Base-by-base conservation (phyloP, 2,797 vertebrate genomes). In the Miichthys miiuy region DNA sequence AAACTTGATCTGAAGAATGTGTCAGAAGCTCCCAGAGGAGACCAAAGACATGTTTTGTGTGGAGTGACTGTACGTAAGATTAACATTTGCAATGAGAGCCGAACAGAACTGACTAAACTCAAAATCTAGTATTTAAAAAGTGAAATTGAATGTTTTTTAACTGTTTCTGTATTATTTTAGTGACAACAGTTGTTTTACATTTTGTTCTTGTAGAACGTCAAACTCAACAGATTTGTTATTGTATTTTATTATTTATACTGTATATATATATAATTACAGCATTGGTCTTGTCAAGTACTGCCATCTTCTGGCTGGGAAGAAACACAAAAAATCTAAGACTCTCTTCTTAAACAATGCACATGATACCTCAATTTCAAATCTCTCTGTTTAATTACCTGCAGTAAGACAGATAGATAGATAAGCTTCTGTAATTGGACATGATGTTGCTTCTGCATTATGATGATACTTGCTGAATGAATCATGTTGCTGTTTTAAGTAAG, bases 231-330 rank as follows among this genome's bases (percentile, higher is more conserved):
- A 72, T 46, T 41, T 50, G 5, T 50, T 23, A 2, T 7, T 50
- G 44, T 42, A 1, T n/a, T 62, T 16, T 62, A 34, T 34, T 34
- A 34, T 34, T 34, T 34, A 34, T 34, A 34, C 30, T 34, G 30
- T 34, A 8, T 34, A 34, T 30, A 34, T 30, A 30, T 34, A 34
- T 7, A 7, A 38, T 38, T 38, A 18, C 57, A 61, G 0, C 23
- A 20, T 38, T 72, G 77, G 11, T 84, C 68, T 82, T 83, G 90
- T 88, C 71, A 80, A 87, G 75, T 80, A 92, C 86, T 94, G 93
- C 94, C 94, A 88, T 85, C 93, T 92, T 13, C 91, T 93, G 93
- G 84, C 60, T 47, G 7, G n/a, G 27, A 34, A 42, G 20, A 42
- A 51, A 41, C 23, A 12, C 27, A 17, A 18, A 51, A 34, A 3